Evolutionary conservation across 2,113 vertebrate species (phyloP), one percentile per base, ranked within the genome.

Genomic region (Panthera leo): DNA sequence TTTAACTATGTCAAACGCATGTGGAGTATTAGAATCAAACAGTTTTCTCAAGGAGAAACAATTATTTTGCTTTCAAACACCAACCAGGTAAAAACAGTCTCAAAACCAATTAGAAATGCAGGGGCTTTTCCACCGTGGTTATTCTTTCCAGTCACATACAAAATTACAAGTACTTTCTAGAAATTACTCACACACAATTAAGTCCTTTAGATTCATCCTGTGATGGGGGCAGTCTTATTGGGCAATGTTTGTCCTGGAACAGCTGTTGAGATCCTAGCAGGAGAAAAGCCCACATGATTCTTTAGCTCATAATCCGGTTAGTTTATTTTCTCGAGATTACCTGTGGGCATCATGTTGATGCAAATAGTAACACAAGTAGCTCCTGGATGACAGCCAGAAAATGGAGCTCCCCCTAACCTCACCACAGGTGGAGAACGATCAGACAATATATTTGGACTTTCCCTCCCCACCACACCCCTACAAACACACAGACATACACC

Each of bases 81-180:
- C 84, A n/a, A 76, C 84, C 18, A 95, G 98, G 83, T 97, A 45
- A 94, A 92, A 95, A 75, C 15, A 68, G n/a, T 11, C 86, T 89
- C 7, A 19, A 36, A 96, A 80, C 61, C 10, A 1, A 91, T 78
- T 65, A 89, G 95, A 98, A 70, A 73, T 29, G 2, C 83, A 63
- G 45, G 1, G 4, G 2, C 85, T 63, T 36, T 5, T 36, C 31
- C 5, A 0, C 18, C 10, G 42, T n/a, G 34, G 88, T 95, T 3
- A 42, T 92, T 95, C 11, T 94, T 95, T 58, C 42, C 42, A 94
- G 39, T 92, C 58, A 70, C 51, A 78, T 45, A 82, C 45, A 93
- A 75, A 84, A 97, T 71, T 7, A 65, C 86, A 94, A 85, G 6
- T 8, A 27, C 88, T 92, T 95, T 91, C n/a, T 67, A 18, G 34